These are phyloP conservation scores for Beroe forskalii DNA, from an alignment of 37 sponge, comb jelly and placozoan genomes.

Conservation along the genomic window DNA sequence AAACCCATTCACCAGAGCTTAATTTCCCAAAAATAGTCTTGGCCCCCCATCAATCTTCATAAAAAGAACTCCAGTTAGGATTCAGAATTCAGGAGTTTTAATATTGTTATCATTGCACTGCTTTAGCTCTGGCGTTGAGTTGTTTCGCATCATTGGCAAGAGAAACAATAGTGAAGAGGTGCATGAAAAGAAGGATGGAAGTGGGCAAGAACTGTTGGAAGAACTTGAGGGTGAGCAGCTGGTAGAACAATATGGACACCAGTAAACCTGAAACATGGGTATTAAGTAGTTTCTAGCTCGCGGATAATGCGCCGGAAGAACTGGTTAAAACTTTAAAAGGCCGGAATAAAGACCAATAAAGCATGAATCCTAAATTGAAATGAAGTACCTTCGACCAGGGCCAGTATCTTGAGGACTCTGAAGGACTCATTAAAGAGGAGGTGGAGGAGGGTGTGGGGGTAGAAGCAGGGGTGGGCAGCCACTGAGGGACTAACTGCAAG, in stretches of 20 bases:
- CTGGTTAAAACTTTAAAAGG: too few species aligned
- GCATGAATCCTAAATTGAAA: too few species aligned
- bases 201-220: conserved; percentile 62
- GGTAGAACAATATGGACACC: conserved; percentile 39
- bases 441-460: conserved; percentile 5
- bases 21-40: too few species aligned
- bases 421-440: not conserved
- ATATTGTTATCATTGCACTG: not conserved
- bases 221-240: conserved; percentile 2
- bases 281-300: too few species aligned
- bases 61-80: too few species aligned
- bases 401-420: conserved; percentile 25
- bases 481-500: not conserved
- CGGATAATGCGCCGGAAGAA: too few species aligned
- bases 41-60: too few species aligned
- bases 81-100: too few species aligned
- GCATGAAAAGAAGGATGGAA: conserved; percentile 37
- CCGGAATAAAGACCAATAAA: too few species aligned
- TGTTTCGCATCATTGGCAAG: conserved; percentile 37
- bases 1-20: too few species aligned
- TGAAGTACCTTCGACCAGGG: conserved; percentile 48
- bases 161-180: conserved; percentile 41
- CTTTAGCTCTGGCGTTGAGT: conserved; percentile 10
- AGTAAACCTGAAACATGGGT: not conserved
- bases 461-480: conserved; percentile 39